These are phyloP conservation scores for Lepisosteus oculatus DNA, from an alignment of 2,113 vertebrate species.

Conservation along the genomic window DNA sequence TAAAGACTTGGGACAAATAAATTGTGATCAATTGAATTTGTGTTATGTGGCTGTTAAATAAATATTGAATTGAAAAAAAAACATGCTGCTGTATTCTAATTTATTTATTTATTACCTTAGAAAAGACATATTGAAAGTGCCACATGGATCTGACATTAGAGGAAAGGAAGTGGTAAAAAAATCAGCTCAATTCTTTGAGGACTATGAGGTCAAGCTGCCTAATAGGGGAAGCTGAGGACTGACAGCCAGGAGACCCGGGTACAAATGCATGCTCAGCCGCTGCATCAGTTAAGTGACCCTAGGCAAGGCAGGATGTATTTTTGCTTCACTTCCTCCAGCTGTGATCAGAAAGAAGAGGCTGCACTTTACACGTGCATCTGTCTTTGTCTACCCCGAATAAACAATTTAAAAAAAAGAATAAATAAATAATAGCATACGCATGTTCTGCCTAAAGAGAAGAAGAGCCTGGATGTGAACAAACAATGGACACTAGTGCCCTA, in stretches of 20 bases:
- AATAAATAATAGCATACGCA: neutral
- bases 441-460: neutral
- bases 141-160: too few species aligned
- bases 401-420: neutral
- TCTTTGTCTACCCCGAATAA: neutral
- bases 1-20: too few species aligned
- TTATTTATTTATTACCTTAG: too few species aligned
- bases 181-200: neutral
- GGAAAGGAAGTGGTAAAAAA: too few species aligned
- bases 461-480: neutral
- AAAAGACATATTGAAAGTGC: too few species aligned
- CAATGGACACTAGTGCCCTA: constrained; percentile 1
- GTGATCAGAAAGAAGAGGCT: constrained; percentile 31
- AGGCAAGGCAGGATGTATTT: constrained; percentile 44
- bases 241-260: constrained; percentile 41
- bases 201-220: neutral
- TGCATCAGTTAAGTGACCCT: constrained; percentile 39
- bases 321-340: constrained; percentile 51
- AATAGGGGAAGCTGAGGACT: constrained; percentile 47
- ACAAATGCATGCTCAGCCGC: constrained; percentile 41
- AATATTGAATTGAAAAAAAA: too few species aligned
- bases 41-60: too few species aligned
- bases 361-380: neutral
- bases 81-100: too few species aligned
- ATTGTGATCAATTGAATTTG: too few species aligned